These are phyloP conservation scores for Torymus aiolomorphi DNA, from an alignment of 2,888 invertebrate genomes.

Conservation along the genomic window DNA sequence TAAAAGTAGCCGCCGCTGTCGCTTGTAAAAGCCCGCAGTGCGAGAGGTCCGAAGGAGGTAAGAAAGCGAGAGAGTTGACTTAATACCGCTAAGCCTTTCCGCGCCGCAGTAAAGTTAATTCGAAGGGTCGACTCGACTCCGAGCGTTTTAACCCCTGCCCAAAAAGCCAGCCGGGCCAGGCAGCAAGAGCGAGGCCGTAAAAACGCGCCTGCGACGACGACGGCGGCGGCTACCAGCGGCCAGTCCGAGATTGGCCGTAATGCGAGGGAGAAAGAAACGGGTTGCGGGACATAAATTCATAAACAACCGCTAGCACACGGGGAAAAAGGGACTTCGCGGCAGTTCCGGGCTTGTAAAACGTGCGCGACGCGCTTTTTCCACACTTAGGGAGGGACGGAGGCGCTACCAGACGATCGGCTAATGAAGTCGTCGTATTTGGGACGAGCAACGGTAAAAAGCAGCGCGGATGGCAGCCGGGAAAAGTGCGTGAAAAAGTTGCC, in stretches of 20 bases:
- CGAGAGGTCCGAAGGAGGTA: conserved; percentile 36
- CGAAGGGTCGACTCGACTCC: conserved; percentile 37
- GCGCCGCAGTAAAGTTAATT: conserved; percentile 70
- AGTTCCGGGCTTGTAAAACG: conserved; percentile 49
- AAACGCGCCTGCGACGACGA: background rate
- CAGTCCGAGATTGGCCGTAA: conserved; percentile 45
- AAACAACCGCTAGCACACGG: conserved; percentile 66
- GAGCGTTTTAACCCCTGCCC: too few species aligned
- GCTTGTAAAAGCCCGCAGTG: conserved; percentile 50
- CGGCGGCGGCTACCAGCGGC: too few species aligned
- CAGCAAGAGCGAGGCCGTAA: conserved; percentile 15
- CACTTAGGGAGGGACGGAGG: too few species aligned
- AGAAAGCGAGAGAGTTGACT: conserved; percentile 68
- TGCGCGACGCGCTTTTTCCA: conserved; percentile 40
- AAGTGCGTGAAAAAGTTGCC: background rate
- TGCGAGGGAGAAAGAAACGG: conserved; percentile 57
- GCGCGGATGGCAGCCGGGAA: background rate
- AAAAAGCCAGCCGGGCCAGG: too few species aligned
- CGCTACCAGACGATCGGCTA: background rate
- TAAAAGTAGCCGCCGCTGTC: background rate
- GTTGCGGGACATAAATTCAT: conserved; percentile 69
- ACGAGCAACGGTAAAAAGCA: conserved; percentile 45
- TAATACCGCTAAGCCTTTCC: conserved; percentile 71
- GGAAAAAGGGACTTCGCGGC: conserved; percentile 34
- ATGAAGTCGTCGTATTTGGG: conserved; percentile 31